These are phyloP conservation scores for Macquaria australasica DNA, from an alignment of 2,113 vertebrate genomes.

Conservation along the genomic window DNA sequence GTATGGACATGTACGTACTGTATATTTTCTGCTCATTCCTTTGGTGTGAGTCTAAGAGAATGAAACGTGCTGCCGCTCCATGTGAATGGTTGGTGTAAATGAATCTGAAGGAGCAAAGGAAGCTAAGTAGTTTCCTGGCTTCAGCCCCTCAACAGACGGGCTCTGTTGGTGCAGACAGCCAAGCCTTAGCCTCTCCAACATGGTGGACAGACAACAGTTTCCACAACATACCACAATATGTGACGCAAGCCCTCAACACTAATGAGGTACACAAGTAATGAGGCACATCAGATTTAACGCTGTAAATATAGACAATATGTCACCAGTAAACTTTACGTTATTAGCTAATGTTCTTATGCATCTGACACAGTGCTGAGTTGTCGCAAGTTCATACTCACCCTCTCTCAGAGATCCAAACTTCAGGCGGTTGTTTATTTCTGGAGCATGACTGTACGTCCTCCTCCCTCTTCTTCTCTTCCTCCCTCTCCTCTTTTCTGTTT, in stretches of 20 bases:
- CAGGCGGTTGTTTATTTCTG: slow-evolving; percentile 86
- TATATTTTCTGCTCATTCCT: not conserved
- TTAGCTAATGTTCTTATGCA: not conserved
- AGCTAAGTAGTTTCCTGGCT: slow-evolving; percentile 79
- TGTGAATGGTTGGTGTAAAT: slow-evolving; percentile 73
- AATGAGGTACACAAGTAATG: not conserved
- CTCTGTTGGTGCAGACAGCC: slow-evolving; percentile 74
- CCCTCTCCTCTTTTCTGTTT: slow-evolving; percentile 36
- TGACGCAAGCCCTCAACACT: slow-evolving; percentile 53
- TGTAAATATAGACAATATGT: slow-evolving; percentile 14
- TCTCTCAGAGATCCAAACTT: slow-evolving; percentile 91
- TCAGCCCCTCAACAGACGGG: slow-evolving; percentile 72
- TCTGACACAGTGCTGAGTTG: not conserved
- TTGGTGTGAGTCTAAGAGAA: slow-evolving; percentile 4
- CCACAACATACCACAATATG: slow-evolving; percentile 54
- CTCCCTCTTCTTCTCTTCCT: slow-evolving; percentile 66
- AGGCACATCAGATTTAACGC: not conserved
- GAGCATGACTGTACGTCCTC: slow-evolving; percentile 83
- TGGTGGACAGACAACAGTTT: slow-evolving; percentile 67
- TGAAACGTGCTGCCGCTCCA: slow-evolving; percentile 17
- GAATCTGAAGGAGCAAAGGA: slow-evolving; percentile 69
- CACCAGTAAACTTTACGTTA: not conserved
- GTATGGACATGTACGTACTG: not conserved
- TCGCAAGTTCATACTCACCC: slow-evolving; percentile 85
- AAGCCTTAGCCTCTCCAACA: slow-evolving; percentile 66